Conservation (phyloP, 1,140 invertebrate genomes). For the Phortica variegata region DNA sequence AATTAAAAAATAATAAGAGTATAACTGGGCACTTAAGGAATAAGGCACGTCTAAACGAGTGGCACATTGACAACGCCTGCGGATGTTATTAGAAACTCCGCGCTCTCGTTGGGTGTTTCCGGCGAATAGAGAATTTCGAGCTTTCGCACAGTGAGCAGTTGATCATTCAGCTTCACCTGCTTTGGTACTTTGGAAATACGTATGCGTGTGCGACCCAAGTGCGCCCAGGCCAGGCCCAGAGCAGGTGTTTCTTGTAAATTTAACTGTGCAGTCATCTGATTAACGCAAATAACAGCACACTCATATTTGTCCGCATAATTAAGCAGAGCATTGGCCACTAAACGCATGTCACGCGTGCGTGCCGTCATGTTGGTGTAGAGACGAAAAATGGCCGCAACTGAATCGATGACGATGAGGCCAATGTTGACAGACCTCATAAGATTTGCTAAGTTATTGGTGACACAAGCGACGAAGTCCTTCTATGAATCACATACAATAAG, state of each 20-base stretch:
- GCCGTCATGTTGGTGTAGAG: slow-evolving; percentile 61
- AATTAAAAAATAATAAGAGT: slow-evolving; percentile 28
- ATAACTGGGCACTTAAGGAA: slow-evolving; percentile 15
- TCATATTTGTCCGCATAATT: slow-evolving; percentile 61
- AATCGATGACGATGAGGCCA: slow-evolving; percentile 72
- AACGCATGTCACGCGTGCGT: slow-evolving; percentile 63
- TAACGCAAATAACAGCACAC: slow-evolving; percentile 68
- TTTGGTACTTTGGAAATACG: slow-evolving; percentile 59
- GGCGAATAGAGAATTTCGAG: slow-evolving; percentile 57
- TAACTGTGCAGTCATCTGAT: slow-evolving; percentile 66
- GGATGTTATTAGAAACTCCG: slow-evolving; percentile 47
- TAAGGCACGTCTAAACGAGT: slow-evolving; percentile 10
- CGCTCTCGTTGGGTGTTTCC: slow-evolving; percentile 47
- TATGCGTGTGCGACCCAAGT: slow-evolving; percentile 67
- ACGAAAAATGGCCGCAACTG: slow-evolving; percentile 72
- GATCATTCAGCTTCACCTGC: slow-evolving; percentile 29
- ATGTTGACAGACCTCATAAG: slow-evolving; percentile 61
- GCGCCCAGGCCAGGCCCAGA: slow-evolving; percentile 70
- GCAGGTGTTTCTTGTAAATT: slow-evolving; percentile 58
- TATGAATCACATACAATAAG: slow-evolving; percentile 36
- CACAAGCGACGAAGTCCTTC: slow-evolving; percentile 57
- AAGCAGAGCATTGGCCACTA: slow-evolving; percentile 63
- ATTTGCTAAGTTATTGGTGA: slow-evolving; percentile 59
- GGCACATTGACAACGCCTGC: slow-evolving; percentile 40
- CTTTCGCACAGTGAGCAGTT: slow-evolving; percentile 36